A percentile compares a stretch with the other conserved stretches of the same genome.
phyloP scores from a whole-genome alignment of 2,888 invertebrate genomes.

The Plebejus anna region DNA sequence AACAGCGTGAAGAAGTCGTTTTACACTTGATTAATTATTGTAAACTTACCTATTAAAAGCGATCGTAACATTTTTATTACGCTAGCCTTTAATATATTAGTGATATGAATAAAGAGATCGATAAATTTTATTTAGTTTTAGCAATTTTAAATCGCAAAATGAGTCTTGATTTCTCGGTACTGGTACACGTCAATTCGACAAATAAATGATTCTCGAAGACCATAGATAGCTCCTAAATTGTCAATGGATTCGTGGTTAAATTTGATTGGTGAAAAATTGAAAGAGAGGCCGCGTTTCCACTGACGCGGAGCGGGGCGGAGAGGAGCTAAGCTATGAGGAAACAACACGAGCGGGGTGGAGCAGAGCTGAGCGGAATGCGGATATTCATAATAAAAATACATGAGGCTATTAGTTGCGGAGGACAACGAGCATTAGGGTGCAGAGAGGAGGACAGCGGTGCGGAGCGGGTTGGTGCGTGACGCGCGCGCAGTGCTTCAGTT shows the following conservation, averaged over 20 bases:
- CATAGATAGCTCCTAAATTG: slow-evolving; percentile 47
- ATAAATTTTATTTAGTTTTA: slow-evolving; percentile 41
- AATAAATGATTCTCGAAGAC: slow-evolving; percentile 35
- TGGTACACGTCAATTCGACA: slow-evolving; percentile 64
- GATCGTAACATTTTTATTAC: slow-evolving; percentile 55
- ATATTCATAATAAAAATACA: no score
- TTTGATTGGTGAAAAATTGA: slow-evolving; percentile 53
- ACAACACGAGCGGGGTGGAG: no score
- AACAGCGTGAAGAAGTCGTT: slow-evolving; percentile 42
- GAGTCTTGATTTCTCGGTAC: slow-evolving; percentile 35
- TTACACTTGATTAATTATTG: slow-evolving; percentile 53
- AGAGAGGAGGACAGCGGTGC: no score
- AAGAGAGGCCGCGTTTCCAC: not conserved
- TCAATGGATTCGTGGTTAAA: slow-evolving; percentile 70
- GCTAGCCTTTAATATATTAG: not conserved
- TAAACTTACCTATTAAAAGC: slow-evolving; percentile 63
- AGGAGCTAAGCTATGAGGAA: no score
- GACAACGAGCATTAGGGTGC: no score
- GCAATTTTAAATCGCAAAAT: slow-evolving; percentile 39
- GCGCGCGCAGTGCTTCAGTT: no score
- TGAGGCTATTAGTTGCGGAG: no score
- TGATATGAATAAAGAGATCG: slow-evolving; percentile 40
- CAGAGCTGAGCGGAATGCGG: no score
- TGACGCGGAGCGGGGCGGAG: no score
- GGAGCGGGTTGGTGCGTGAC: no score